Conservation (phyloP, 2,888 invertebrate species). For the Caenorhabditis sp. region DNA sequence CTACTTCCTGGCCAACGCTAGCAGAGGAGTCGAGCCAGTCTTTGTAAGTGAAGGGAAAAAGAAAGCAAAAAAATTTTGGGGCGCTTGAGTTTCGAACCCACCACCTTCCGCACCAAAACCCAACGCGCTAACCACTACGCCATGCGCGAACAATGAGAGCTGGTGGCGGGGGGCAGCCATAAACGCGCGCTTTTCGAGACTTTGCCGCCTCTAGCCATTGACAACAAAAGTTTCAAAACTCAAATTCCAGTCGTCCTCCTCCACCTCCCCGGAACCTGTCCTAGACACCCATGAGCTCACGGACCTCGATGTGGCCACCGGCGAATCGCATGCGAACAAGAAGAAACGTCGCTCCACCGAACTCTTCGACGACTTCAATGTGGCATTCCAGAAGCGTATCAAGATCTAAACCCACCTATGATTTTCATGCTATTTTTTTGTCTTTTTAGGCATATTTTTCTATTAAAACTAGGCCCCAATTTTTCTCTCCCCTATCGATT, state of each 20-base stretch:
- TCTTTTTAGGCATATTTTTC: neutral
- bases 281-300: slow-evolving; percentile 61
- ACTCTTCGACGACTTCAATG: slow-evolving; percentile 59
- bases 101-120: neutral
- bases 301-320: slow-evolving; percentile 61
- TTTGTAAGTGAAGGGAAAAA: slow-evolving; percentile 24
- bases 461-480: neutral
- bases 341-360: slow-evolving; percentile 57
- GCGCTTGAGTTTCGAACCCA: neutral
- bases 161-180: neutral
- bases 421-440: neutral
- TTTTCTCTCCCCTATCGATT: slow-evolving; percentile 13
- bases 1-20: slow-evolving; percentile 36
- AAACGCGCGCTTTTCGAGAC: neutral
- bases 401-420: slow-evolving; percentile 39
- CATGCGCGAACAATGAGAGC: neutral
- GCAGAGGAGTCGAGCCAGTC: slow-evolving; percentile 20
- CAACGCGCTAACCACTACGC: neutral
- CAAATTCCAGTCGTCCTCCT: neutral
- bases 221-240: too few relatives aligned
- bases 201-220: too few relatives aligned
- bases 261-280: slow-evolving; percentile 19
- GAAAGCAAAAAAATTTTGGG: neutral
- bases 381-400: slow-evolving; percentile 62
- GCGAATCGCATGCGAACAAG: slow-evolving; percentile 56